Percentiles rank a stretch among this genome's conserved stretches.
phyloP scores from a whole-genome alignment of 2,113 vertebrate species.

The Cyprinus carpio region DNA sequence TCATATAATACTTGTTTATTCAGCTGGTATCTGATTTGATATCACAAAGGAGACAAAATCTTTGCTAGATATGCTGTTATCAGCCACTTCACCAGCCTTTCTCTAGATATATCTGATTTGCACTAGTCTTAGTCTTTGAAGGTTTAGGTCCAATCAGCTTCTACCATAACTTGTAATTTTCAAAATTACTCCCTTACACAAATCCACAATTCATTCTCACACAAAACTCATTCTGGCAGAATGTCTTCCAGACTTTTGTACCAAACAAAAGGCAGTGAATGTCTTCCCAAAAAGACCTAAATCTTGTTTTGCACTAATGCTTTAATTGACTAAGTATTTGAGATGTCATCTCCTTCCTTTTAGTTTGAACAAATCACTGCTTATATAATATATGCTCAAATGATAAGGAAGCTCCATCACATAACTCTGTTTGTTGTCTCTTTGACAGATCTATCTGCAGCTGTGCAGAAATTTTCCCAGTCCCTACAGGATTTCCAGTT shows the following conservation, averaged over 20 bases:
- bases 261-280: conserved; percentile 43
- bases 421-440: conserved; percentile 36
- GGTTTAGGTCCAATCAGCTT: background rate
- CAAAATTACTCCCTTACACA: conserved; percentile 5
- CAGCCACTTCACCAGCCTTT: background rate
- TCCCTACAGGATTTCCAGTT: conserved; percentile 97
- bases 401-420: background rate
- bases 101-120: background rate
- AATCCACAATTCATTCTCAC: conserved; percentile 46
- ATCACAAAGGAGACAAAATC: conserved; percentile 1
- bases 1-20: conserved; percentile 12
- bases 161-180: background rate
- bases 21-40: conserved; percentile 26
- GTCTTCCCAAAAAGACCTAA: conserved; percentile 15
- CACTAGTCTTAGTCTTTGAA: background rate
- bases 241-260: background rate
- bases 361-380: background rate
- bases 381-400: background rate
- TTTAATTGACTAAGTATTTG: conserved; percentile 6
- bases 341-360: background rate
- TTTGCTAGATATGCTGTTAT: background rate
- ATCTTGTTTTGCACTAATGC: background rate
- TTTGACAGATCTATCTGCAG: conserved; percentile 87
- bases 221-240: background rate
- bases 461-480: conserved; percentile 95